These are phyloP conservation scores for Palythoa heliodiscus DNA, from an alignment of 92 coral and sea anemone genomes.

Conservation along the genomic window DNA sequence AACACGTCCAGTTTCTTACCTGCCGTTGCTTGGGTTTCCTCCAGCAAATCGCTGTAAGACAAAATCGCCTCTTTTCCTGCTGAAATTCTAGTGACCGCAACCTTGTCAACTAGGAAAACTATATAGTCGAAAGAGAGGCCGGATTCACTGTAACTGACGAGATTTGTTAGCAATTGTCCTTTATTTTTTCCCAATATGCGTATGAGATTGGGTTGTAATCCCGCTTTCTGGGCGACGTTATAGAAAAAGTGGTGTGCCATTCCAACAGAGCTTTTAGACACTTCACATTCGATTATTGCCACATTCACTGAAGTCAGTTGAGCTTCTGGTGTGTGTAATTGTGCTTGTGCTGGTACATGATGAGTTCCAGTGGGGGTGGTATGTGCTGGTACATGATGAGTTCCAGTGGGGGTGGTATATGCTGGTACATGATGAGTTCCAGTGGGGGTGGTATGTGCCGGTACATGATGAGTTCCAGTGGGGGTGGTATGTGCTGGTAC, in stretches of 20 bases:
- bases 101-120: background rate
- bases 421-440: no score
- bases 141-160: background rate
- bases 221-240: background rate
- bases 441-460: no score
- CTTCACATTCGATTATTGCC: constrained; percentile 16
- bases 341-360: background rate
- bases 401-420: no score
- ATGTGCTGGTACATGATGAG: no score
- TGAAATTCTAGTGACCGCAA: background rate
- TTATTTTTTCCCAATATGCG: background rate
- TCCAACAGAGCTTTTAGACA: background rate
- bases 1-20: constrained; percentile 8
- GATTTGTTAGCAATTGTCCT: background rate
- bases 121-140: background rate
- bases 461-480: no score
- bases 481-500: no score
- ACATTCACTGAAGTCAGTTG: constrained; percentile 13
- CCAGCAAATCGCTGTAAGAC: background rate
- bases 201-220: background rate
- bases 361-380: background rate
- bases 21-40: background rate
- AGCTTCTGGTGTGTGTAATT: background rate
- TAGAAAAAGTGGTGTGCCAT: background rate
- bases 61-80: background rate